Conservation (phyloP, 2,113 vertebrate species). For the Orthonyx spaldingii region DNA sequence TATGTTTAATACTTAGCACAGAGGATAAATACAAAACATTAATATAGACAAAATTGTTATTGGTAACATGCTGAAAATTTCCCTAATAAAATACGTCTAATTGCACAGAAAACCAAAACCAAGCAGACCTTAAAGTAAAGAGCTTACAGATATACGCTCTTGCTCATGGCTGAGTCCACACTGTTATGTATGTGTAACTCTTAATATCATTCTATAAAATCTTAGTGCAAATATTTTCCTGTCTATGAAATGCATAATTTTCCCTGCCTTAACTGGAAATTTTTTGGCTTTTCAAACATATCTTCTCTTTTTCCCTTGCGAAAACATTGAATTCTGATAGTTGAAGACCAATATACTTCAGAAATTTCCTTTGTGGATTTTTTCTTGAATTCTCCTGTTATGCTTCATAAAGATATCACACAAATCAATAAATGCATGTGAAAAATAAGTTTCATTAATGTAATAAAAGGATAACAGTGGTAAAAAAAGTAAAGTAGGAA, state of each 20-base stretch:
- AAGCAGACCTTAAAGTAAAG: neutral
- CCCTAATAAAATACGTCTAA: neutral
- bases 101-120: neutral
- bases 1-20: neutral
- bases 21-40: neutral
- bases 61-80: neutral
- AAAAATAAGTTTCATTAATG: neutral
- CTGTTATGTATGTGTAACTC: neutral
- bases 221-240: neutral
- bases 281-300: rapidly evolving
- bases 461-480: neutral
- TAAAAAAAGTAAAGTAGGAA: neutral
- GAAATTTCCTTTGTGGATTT: neutral
- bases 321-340: neutral
- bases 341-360: neutral
- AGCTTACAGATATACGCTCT: neutral
- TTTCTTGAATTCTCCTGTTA: neutral
- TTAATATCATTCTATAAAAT: neutral
- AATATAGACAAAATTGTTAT: neutral
- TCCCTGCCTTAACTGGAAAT: neutral
- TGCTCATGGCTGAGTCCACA: neutral
- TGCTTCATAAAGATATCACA: neutral
- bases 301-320: rapidly evolving
- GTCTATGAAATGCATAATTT: neutral
- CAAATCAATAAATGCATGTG: neutral